These are phyloP conservation scores for Taenaris catops DNA, from an alignment of 2,888 invertebrate genomes.

Conservation along the genomic window DNA sequence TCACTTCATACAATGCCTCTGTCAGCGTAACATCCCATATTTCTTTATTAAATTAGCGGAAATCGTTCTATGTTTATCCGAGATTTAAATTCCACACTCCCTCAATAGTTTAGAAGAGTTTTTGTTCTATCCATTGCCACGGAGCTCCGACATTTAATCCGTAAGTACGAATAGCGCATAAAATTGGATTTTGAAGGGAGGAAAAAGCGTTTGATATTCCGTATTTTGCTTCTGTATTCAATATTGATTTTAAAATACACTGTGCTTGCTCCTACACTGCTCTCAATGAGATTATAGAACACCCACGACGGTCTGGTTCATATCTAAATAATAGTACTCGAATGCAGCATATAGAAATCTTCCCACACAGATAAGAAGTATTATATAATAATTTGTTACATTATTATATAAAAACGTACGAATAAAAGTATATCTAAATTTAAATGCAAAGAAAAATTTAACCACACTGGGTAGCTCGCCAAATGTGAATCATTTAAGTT, in stretches of 20 bases:
- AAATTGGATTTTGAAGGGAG: conserved; percentile 16
- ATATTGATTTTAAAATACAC: conserved; percentile 17
- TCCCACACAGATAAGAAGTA: no score
- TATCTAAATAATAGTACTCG: no score
- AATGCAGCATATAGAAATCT: no score
- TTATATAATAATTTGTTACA: no score
- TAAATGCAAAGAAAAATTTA: no score
- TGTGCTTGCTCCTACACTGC: conserved; percentile 1
- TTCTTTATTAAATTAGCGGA: no score
- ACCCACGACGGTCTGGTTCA: conserved; percentile 14
- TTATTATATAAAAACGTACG: no score
- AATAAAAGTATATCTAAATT: no score
- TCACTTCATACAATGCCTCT: no score
- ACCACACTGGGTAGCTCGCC: no score
- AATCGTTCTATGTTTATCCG: conserved; percentile 3
- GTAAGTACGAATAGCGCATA: conserved; percentile 17
- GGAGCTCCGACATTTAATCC: conserved; percentile 15
- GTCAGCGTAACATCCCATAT: no score
- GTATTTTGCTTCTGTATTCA: conserved; percentile 11
- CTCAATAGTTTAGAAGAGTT: conserved; percentile 14
- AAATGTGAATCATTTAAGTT: no score
- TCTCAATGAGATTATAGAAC: conserved; percentile 4
- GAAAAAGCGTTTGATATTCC: conserved; percentile 9
- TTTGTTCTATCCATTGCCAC: conserved; percentile 16
- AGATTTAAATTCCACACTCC: conserved; percentile 15